phyloP scores from a whole-genome alignment of 1,140 invertebrate genomes.

The Trichoplusia ni region DNA sequence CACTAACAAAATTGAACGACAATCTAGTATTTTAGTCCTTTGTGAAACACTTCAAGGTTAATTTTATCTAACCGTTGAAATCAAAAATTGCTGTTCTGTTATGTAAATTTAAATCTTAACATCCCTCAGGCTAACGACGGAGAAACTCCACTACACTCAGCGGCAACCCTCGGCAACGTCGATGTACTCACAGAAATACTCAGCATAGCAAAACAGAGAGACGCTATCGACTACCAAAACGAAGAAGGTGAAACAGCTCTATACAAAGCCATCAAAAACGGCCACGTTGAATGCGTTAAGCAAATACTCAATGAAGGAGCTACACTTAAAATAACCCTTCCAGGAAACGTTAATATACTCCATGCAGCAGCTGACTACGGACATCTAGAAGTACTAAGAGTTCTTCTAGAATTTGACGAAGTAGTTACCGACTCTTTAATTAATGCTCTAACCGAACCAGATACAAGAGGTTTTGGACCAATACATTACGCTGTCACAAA shows the following conservation, averaged over 20 bases:
- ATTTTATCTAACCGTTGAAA: too few relatives aligned
- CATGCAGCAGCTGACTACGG: constrained; percentile 75
- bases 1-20: too few relatives aligned
- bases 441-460: constrained; percentile 55
- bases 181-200: constrained; percentile 85
- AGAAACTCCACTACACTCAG: constrained; percentile 82
- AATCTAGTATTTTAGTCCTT: too few relatives aligned
- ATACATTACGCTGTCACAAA: constrained; percentile 87
- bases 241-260: constrained; percentile 80
- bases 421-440: constrained; percentile 48
- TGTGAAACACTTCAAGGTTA: too few relatives aligned
- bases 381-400: constrained; percentile 65
- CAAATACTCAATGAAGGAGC: constrained; percentile 78
- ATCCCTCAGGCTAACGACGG: constrained; percentile 82
- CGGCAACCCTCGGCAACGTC: constrained; percentile 82
- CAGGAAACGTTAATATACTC: constrained; percentile 68
- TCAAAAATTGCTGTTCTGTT: too few relatives aligned
- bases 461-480: constrained; percentile 80
- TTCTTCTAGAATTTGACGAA: constrained; percentile 63
- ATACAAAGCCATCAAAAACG: constrained; percentile 77
- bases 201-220: constrained; percentile 79
- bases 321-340: constrained; percentile 64
- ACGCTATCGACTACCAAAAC: constrained; percentile 70
- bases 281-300: constrained; percentile 73
- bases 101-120: too few relatives aligned